Evolutionary conservation across 2,113 vertebrate species (phyloP), one percentile per base, ranked within the genome.

Genomic region (Alethe diademata): DNA sequence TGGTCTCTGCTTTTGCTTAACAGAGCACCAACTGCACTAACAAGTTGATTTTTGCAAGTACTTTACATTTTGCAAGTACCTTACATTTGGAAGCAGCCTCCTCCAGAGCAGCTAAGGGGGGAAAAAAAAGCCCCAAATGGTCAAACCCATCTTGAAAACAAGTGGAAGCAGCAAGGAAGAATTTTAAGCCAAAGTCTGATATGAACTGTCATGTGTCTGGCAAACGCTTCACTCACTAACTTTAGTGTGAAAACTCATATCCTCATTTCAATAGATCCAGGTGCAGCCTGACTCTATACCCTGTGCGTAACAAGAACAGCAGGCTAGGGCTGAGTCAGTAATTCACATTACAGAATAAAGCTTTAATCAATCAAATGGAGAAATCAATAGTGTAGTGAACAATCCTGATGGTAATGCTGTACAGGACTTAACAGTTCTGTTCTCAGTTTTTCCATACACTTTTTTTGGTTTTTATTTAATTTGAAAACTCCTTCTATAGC

Each of bases 361-460:
- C 66, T 76, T 82, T 60, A 78, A 90, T 93, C 25, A 17, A 96
- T 93, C n/a, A 69, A 70, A 78, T 38, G 57, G 69, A 92, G 90
- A 95, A 96, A 96, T 95, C 94, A 90, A 94, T 90, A 86, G 64
- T 2, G 2, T 73, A 91, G 51, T 7, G 3, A 78, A 31, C 31
- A 88, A 83, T 50, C 78, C 73, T 45, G 66, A 70, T 31, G 26
- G 76, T 19, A 51, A 72, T 1, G 6, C 50, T 4, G 2, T 18
- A 40, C 3, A 71, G 85, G 81, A 79, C 47, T 69, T 73, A 86
- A 54, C 36, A 62, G 35, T 35, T 69, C 62, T 75, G 33, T 42
- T 70, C 70, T 86, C 58, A 50, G 13, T 47, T 76, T 92, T 93
- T 83, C 87, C 58, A 47, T 12, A 28, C 12, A 20, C 6, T 1